Evolutionary conservation across 2,888 invertebrate species (phyloP).

Genomic region (Cremastinae sp.): DNA sequence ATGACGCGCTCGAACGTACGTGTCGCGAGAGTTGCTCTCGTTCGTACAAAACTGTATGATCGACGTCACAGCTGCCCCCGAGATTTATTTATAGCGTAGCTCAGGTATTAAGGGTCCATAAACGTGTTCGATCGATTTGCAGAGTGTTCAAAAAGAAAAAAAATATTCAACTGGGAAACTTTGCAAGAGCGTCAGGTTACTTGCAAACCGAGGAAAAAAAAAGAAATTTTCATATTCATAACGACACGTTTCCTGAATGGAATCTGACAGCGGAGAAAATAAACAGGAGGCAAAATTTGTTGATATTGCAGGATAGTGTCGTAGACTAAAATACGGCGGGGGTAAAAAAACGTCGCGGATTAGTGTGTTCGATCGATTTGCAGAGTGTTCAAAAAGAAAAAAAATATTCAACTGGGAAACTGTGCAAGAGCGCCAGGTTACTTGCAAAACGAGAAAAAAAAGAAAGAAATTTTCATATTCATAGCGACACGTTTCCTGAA

Average conservation of each 20-base stretch:
- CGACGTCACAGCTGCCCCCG: constrained; percentile 51
- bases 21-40: constrained; percentile 30
- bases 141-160: constrained; percentile 28
- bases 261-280: neutral
- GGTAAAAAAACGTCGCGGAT: constrained; percentile 55
- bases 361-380: constrained; percentile 51
- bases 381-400: constrained; percentile 22
- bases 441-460: no score
- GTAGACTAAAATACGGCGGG: constrained; percentile 49
- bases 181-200: no score
- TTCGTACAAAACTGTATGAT: neutral
- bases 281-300: neutral
- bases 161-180: neutral
- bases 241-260: neutral
- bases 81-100: constrained; percentile 57
- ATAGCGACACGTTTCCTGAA: neutral
- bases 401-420: neutral
- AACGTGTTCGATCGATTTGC: constrained; percentile 50
- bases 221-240: no score
- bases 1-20: constrained; percentile 31
- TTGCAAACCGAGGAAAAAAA: no score
- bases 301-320: constrained; percentile 12
- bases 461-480: no score
- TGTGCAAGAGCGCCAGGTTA: no score
- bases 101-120: constrained; percentile 32